Conservation (phyloP, 2,888 invertebrate genomes). For the Sphaeridia pumilis region DNA sequence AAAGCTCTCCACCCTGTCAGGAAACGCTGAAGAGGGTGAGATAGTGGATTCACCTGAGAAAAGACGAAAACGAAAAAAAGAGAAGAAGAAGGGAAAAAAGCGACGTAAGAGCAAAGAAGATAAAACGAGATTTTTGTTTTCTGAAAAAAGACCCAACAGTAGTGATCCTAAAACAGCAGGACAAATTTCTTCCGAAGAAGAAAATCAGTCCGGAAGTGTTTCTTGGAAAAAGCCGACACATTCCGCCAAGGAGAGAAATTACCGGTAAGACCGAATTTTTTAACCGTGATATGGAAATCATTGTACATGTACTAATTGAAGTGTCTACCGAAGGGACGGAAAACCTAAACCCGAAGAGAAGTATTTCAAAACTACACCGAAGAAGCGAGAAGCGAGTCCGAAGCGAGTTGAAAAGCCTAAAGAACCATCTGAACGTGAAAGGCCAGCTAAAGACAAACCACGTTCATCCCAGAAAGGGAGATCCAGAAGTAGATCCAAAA, state of each 20-base stretch:
- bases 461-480: slow-evolving; percentile 14
- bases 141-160: slow-evolving; percentile 16
- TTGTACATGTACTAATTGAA: background rate
- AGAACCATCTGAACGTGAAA: slow-evolving; percentile 1
- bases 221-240: slow-evolving; percentile 70
- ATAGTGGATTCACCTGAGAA: slow-evolving; percentile 44
- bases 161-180: background rate
- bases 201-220: slow-evolving; percentile 36
- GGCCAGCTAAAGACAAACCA: slow-evolving; percentile 33
- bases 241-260: slow-evolving; percentile 62
- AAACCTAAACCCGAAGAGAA: slow-evolving; percentile 42
- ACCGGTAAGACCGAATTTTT: slow-evolving; percentile 39
- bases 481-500: slow-evolving; percentile 38
- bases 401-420: slow-evolving; percentile 2
- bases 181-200: slow-evolving; percentile 17
- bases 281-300: background rate
- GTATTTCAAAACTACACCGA: slow-evolving; percentile 38
- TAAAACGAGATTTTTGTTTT: slow-evolving; percentile 16
- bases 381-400: slow-evolving; percentile 16
- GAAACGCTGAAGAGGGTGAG: slow-evolving; percentile 48
- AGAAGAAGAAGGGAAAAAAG: slow-evolving; percentile 39
- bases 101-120: slow-evolving; percentile 45
- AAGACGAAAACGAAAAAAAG: slow-evolving; percentile 32
- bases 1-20: slow-evolving; percentile 18
- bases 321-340: slow-evolving; percentile 40